Base-by-base conservation (phyloP, 2,113 vertebrate genomes). In the Syrrhaptes paradoxus region DNA sequence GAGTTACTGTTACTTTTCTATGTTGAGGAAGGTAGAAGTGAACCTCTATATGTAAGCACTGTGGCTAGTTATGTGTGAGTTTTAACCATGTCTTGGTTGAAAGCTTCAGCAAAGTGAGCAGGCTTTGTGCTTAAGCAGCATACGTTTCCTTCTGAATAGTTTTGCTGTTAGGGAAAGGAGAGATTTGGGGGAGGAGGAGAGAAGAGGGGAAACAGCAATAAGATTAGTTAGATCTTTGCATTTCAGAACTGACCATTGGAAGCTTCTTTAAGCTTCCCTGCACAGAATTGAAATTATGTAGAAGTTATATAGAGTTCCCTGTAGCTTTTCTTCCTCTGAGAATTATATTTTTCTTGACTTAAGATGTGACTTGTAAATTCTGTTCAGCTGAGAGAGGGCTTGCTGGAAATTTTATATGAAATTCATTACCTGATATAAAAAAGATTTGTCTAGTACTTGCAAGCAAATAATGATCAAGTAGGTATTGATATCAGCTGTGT, bases 231-330 rank as follows among this genome's bases (percentile, higher is more conserved):
- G n/a, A 80, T 21, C 19, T 77, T 90, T 70, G 28, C 6, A 13
- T 86, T 89, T 87, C 38, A 17, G 52, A 94, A 51, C 20, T 54
- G 67, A 13, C 25, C 16, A 12, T 0, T 74, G 29, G 3, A 58
- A 59, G 20, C 9, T 89, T 74, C 28, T 71, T 57, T 29, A 38
- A 55, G 17, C 34, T 87, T 12, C 72, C 17, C 34, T 32, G 6
- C 55, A 5, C 6, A 2, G 59, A 20, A 72, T 85, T 75, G 84
- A 41, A 80, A 6, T 74, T 77, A 51, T 2, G 0, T 62, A 0
- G 31, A 49, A 74, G 26, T 70, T 78, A 6, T 11, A 62, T 32
- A 0, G 1, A 68, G n/a, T 34, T 80, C 52, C 14, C 19, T 76
- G 16, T 48, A 67, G 29, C 48, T 87, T 65, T 71, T 85, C 11